Evolutionary conservation across 2,797 vertebrate species (phyloP).

Genomic region (Melopsittacus undulatus): DNA sequence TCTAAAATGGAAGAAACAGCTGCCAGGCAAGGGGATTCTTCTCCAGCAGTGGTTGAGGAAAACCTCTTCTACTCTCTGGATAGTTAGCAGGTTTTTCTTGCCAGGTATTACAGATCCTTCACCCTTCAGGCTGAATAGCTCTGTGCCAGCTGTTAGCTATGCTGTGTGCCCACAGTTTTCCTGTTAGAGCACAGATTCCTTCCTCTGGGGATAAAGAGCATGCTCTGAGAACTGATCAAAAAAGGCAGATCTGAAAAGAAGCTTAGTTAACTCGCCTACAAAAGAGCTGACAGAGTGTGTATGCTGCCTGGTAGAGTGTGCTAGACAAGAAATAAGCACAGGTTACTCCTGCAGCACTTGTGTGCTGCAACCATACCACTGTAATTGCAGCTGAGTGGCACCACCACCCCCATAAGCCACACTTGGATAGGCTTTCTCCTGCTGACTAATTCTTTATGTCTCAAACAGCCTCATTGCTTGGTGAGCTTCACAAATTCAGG

Average conservation of each 20-base stretch:
- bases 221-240: accelerated
- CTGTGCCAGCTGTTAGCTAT: not conserved
- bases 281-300: not conserved
- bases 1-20: not conserved
- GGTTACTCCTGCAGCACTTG: not conserved
- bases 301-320: not conserved
- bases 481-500: not conserved
- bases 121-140: not conserved
- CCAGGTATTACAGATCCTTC: not conserved
- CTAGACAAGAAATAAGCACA: not conserved
- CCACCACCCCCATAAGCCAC: not conserved
- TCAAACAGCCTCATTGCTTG: not conserved
- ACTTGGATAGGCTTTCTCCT: not conserved
- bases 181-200: not conserved
- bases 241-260: not conserved
- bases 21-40: not conserved
- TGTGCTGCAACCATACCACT: not conserved
- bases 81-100: not conserved
- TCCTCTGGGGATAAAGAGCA: not conserved
- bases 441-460: not conserved
- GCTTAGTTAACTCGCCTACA: not conserved
- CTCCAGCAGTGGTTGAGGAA: not conserved
- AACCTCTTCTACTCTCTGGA: not conserved
- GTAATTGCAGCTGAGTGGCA: not conserved
- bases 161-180: accelerated